phyloP scores from a whole-genome alignment of 2,888 invertebrate genomes.

The Acleris sparsana region DNA sequence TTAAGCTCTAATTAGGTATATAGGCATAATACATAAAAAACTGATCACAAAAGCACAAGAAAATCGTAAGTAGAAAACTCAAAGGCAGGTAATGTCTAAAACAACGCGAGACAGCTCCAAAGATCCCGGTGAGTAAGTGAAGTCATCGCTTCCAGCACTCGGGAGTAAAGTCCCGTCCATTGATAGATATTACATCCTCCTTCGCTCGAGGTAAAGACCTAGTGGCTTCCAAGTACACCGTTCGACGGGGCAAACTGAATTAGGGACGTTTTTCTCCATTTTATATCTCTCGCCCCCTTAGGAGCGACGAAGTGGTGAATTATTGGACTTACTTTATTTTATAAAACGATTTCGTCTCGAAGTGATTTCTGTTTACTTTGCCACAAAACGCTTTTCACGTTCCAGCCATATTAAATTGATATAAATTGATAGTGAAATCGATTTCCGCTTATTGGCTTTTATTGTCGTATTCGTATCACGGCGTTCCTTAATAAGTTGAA shows the following conservation, averaged over 20 bases:
- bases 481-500: conserved; percentile 12
- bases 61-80: neutral
- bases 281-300: conserved; percentile 71
- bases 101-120: conserved; percentile 18
- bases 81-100: neutral
- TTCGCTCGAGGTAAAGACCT: conserved; percentile 59
- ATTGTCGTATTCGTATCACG: conserved; percentile 21
- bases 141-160: conserved; percentile 49
- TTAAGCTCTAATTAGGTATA: too few relatives aligned
- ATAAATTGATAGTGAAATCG: conserved; percentile 51
- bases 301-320: conserved; percentile 76
- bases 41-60: neutral
- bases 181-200: conserved; percentile 69
- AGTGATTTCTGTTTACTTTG: conserved; percentile 73
- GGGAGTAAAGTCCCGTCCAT: conserved; percentile 52
- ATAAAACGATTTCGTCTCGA: conserved; percentile 70
- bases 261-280: conserved; percentile 78
- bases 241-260: conserved; percentile 75
- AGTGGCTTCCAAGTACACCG: conserved; percentile 63
- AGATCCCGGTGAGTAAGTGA: conserved; percentile 49
- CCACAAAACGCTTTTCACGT: conserved; percentile 59
- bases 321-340: conserved; percentile 80
- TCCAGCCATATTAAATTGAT: conserved; percentile 59
- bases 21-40: too few relatives aligned
- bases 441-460: conserved; percentile 38